Evolutionary conservation across 1,140 invertebrate species (phyloP), one percentile per base, ranked within the genome.

Genomic region (Gyrodactylus bullatarudis): DNA sequence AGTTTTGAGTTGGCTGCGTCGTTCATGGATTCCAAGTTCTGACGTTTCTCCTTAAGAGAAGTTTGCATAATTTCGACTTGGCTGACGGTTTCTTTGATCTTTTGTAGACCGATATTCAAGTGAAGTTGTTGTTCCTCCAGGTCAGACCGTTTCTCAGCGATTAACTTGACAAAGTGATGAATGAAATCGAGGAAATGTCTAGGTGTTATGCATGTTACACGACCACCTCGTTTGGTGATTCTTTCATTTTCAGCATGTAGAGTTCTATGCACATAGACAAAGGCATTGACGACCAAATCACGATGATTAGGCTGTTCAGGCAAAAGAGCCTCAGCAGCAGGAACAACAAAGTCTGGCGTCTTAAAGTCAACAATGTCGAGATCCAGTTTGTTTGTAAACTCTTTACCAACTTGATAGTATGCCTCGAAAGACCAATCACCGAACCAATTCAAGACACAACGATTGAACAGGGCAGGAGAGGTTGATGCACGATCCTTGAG

Each of bases 1-100:
- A 99, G 83, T 83, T 99, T 99, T 0, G 88, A 87, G 83, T 98
- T 99, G 23, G 95, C 95, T 19, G 91, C 89, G 78, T 92, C 89
- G 79, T 99, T 97, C 83, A 99, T 99, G n/a, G 89, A 88, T 84
- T 95, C 89, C 27, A 98, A 81, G 83, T 97, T 91, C 83, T 89
- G 77, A 71, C 80, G 77, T 83, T 99, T 99, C 0, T 96, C 87
- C 71, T 91, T 92, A 68, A 99, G 85, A 76, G 91, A 95, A 81
- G 94, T 95, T 78, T 98, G 94, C 86, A 99, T 90, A 80, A 98
- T 93, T 80, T 97, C 93, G 1, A 99, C 95, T 81, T 99, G 94
- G 78, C 96, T 91, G 0, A 99, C 91, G 26, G 95, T 99, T 82
- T 99, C 95, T 0, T 90, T 88, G 76, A 99, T 99, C 81, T 99